A percentile compares a stretch with the other conserved stretches of the same genome.
Evolutionary conservation across 2,113 vertebrate genomes (phyloP).

Genomic region (Gambusia holbrooki): DNA sequence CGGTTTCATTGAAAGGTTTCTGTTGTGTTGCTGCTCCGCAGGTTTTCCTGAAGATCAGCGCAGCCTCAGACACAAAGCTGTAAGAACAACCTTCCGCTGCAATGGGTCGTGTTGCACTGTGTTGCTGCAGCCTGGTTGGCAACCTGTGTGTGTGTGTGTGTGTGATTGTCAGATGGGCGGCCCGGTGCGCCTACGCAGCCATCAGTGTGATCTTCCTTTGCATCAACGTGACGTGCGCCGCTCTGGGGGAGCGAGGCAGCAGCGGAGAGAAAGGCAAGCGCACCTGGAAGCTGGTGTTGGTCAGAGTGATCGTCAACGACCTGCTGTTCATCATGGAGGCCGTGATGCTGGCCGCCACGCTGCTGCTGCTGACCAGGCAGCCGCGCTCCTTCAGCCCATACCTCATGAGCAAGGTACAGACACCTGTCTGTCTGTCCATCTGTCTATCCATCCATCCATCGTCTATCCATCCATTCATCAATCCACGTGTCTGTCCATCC

Average conservation of each 20-base stretch:
- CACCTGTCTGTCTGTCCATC: not conserved
- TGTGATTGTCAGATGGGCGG: conserved; percentile 47
- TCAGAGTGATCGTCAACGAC: conserved; percentile 88
- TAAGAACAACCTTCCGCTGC: conserved; percentile 71
- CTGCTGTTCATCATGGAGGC: conserved; percentile 87
- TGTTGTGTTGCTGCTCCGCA: conserved; percentile 45
- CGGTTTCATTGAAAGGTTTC: not conserved
- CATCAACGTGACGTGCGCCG: conserved; percentile 84
- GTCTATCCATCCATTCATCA: too few species aligned
- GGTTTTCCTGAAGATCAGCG: conserved; percentile 86
- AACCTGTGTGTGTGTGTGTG: not conserved
- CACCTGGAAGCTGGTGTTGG: conserved; percentile 84
- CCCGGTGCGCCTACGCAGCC: conserved; percentile 56
- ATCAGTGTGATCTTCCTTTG: conserved; percentile 83
- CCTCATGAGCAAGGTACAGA: conserved; percentile 83
- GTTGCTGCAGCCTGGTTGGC: not conserved
- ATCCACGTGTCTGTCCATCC: too few species aligned
- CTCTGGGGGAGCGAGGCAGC: conserved; percentile 71
- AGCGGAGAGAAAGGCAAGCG: conserved; percentile 46
- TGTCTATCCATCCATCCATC: too few species aligned
- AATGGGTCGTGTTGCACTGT: not conserved
- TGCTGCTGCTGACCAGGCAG: conserved; percentile 83
- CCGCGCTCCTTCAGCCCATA: conserved; percentile 83
- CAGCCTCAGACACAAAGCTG: conserved; percentile 79
- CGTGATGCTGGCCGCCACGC: conserved; percentile 80